Base-by-base conservation (phyloP, 1,140 invertebrate species). In the Brachionus paranguensis region DNA sequence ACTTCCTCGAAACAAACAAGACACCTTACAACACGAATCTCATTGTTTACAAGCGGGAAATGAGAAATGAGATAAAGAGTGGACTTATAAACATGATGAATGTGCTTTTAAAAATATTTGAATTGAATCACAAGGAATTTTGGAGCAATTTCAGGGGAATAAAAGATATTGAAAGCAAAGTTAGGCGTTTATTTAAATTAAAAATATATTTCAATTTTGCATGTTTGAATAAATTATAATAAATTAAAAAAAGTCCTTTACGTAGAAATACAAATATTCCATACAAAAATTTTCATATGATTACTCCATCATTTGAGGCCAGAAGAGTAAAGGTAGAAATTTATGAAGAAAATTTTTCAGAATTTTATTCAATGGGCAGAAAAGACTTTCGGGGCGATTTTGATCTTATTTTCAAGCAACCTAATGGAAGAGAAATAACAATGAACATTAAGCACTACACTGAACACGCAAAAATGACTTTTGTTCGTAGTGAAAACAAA, bases 41-140 rank as follows among this genome's bases (percentile, higher is more conserved):
- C 2, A 79, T 79, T 29, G 76, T 55, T 24, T 79, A 79, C 20
- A 79, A 79, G 10, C 45, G 76, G 27, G 76, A 79, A 79, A 79
- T 50, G 47, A 79, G 76, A 79, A 79, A 79, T 79, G 76, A 79
- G 37, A 79, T 79, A 11, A 79, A 79, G 27, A 79, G 76, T 53
- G 76, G 76, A 29, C 7, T 79, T 11, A 79, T 79, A 6, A 79
- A 79, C 45, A 79, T 79, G 76, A 55, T 79, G 76, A 79, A 79
- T 79, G 76, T 79, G n/a, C 14, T 79, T 5, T 53, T 79, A 17
- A 79, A 79, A 43, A 47, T 79, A 50, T 79, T 79, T 79, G 10
- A 79, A 10, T 17, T 79, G 45, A 24, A 79, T 53, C 41, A 79
- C 37, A 17, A 20, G 10, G n/a, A n/a, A 37, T 79, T 79, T 53